phyloP scores from a whole-genome alignment of 2,797 vertebrate genomes.

The Propithecus deckenii region DNA sequence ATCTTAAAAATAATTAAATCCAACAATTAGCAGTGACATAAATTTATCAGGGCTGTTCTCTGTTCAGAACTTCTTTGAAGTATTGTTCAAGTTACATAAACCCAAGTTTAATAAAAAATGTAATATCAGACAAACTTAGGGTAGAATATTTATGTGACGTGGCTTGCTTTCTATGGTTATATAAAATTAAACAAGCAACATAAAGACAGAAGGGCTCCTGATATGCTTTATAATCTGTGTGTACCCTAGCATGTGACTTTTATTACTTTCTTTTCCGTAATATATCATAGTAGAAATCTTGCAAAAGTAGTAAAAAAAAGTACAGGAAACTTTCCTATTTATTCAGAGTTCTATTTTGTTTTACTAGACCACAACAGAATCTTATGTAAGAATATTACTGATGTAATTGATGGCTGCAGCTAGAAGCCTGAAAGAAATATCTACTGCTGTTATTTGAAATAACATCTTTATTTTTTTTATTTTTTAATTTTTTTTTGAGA shows the following conservation, averaged over 20 bases:
- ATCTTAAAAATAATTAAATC: background rate
- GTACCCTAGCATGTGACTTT: background rate
- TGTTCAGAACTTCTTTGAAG: background rate
- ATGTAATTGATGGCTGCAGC: background rate
- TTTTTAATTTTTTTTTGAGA: too few species aligned
- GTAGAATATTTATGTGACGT: background rate
- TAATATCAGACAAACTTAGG: background rate
- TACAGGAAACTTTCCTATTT: constrained; percentile 25
- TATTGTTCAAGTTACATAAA: background rate
- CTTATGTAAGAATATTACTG: background rate
- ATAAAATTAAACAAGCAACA: constrained; percentile 6
- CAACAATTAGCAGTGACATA: background rate
- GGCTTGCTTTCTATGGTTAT: background rate
- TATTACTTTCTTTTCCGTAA: background rate
- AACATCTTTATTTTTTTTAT: too few species aligned
- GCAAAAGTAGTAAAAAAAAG: background rate
- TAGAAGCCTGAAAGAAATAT: constrained; percentile 68
- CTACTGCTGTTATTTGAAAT: constrained; percentile 54
- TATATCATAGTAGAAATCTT: background rate
- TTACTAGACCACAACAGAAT: constrained; percentile 56
- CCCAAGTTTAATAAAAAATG: background rate
- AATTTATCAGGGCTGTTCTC: background rate
- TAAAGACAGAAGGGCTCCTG: background rate
- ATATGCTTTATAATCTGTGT: background rate
- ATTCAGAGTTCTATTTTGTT: background rate